Conservation (phyloP, 1,140 invertebrate species). For the Brachionus paranguensis region DNA sequence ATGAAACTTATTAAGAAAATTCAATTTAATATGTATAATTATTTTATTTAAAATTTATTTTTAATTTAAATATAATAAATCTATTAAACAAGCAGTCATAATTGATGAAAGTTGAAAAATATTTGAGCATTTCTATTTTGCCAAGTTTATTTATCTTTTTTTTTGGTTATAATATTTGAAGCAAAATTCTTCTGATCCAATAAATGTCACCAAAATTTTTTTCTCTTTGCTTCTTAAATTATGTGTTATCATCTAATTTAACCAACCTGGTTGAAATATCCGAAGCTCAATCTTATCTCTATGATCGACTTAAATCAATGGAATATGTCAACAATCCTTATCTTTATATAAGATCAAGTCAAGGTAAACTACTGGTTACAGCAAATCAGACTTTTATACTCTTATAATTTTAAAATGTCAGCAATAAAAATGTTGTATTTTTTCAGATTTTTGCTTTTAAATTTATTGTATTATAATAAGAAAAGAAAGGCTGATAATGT, state of each 20-base stretch:
- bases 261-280: not conserved
- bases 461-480: no score
- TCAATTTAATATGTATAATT: not conserved
- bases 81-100: not conserved
- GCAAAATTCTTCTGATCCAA: not conserved
- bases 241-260: not conserved
- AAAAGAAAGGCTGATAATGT: no score
- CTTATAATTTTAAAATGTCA: no score
- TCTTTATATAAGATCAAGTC: not conserved
- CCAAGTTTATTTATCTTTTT: not conserved
- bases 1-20: not conserved
- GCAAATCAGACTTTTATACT: no score
- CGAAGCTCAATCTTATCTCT: not conserved
- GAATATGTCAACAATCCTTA: not conserved
- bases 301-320: not conserved
- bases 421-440: no score
- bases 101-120: not conserved
- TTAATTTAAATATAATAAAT: not conserved
- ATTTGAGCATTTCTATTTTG: not conserved
- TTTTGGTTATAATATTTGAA: not conserved
- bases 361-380: not conserved
- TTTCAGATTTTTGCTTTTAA: not conserved
- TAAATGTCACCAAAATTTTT: not conserved
- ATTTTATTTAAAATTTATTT: not conserved
- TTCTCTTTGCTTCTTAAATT: not conserved